Conservation (phyloP, 92 coral and sea anemone species). For the Zoanthus gigantus region DNA sequence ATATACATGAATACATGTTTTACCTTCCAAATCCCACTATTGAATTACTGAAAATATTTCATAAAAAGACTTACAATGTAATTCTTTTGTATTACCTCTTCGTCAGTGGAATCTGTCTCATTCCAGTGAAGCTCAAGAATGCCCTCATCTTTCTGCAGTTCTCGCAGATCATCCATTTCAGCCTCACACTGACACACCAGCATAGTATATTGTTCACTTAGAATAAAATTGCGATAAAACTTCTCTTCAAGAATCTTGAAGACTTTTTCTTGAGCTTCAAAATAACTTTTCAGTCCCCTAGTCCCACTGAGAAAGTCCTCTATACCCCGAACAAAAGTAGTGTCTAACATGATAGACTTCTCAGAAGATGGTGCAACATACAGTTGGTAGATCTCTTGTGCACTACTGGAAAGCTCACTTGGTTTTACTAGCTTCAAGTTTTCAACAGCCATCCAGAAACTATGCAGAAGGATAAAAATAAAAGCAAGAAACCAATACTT, state of each 20-base stretch:
- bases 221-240: slow-evolving; percentile 91
- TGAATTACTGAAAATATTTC: too few relatives aligned
- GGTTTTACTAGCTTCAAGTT: slow-evolving; percentile 87
- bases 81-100: slow-evolving; percentile 66
- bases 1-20: too few relatives aligned
- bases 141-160: slow-evolving; percentile 81
- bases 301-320: slow-evolving; percentile 88
- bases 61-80: too few relatives aligned
- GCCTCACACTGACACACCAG: slow-evolving; percentile 93
- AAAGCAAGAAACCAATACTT: not conserved
- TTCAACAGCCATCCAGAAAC: slow-evolving; percentile 99
- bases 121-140: slow-evolving; percentile 81
- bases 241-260: slow-evolving; percentile 83
- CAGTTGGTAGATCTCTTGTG: slow-evolving; percentile 92
- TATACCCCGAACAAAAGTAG: slow-evolving; percentile 87
- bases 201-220: slow-evolving; percentile 93
- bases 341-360: slow-evolving; percentile 92
- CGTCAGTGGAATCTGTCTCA: slow-evolving; percentile 81
- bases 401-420: slow-evolving; percentile 83
- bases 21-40: too few relatives aligned
- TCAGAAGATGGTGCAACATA: slow-evolving; percentile 94
- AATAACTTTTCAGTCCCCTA: slow-evolving; percentile 76
- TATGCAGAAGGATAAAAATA: slow-evolving; percentile 15
- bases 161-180: slow-evolving; percentile 90
- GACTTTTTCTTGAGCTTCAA: slow-evolving; percentile 90